Base-by-base conservation (phyloP, 2,113 vertebrate species). In the Procavia capensis region DNA sequence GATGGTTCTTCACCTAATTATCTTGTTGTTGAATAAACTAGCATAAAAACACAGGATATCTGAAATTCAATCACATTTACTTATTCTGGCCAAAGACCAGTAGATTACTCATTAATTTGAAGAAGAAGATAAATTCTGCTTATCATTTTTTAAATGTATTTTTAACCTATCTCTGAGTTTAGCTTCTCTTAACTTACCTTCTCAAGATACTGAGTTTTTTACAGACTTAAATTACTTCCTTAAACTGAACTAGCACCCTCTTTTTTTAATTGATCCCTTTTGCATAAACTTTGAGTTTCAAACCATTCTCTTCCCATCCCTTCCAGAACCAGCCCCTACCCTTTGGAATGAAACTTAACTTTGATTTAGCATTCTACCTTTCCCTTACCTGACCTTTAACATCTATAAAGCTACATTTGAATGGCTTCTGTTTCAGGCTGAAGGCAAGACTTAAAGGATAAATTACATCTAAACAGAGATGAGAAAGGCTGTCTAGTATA, bases 61-160 rank as follows among this genome's bases (percentile, higher is more conserved):
- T 66, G 72, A 96, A 95, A 78, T 82, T 79, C 66, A 95, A 88
- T 85, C 88, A 74, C 31, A 78, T 85, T 90, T 84, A 88, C 64
- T 81, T 96, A 29, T n/a, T 93, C 63, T 84, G 41, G 24, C 31
- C 81, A 85, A 17, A 93, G 57, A 82, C 36, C 95, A 66, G 61
- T 87, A 64, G 74, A 31, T 84, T 94, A 83, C 91, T 92, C 57
- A 41, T 89, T 85, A 93, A 86, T 85, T 93, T 70, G 43, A 82
- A 95, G 19, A 68, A 83, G 59, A 92, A 89, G 88, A 92, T 84
- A 72, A 82, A 82, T 82, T 94, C 50, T 72, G n/a, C 72, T 83
- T 61, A 36, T 89, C 68, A 24, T 39, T 89, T 90, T 82, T 31
- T 16, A 54, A 75, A 68, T 43, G n/a, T n/a, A 74, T 95, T 74